Evolutionary conservation across 2,797 vertebrate species (phyloP).

Genomic region (Adelosebastes latens): DNA sequence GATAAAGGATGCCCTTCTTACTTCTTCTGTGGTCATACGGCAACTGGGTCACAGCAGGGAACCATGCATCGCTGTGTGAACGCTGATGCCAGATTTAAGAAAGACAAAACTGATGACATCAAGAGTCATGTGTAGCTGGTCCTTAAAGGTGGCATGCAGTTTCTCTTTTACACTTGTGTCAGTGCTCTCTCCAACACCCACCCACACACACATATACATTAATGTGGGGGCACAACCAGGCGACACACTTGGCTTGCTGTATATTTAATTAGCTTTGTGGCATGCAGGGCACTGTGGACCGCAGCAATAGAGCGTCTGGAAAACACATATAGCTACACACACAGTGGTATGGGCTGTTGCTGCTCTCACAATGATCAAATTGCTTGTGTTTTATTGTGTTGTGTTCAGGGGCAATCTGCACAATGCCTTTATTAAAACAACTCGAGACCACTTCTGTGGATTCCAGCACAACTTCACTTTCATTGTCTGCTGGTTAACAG

Average conservation of each 20-base stretch:
- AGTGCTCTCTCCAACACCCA: not conserved
- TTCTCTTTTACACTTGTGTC: not conserved
- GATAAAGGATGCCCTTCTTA: conserved; percentile 55
- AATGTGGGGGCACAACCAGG: not conserved
- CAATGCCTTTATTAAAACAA: conserved; percentile 61
- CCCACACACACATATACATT: not conserved
- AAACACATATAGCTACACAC: conserved; percentile 10
- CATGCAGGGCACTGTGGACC: conserved; percentile 7
- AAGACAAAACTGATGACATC: not conserved
- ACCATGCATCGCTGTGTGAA: not conserved
- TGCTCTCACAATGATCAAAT: conserved; percentile 44
- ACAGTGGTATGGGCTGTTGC: conserved; percentile 10
- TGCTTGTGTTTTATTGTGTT: conserved; percentile 57
- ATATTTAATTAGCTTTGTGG: conserved; percentile 54
- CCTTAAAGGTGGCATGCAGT: not conserved
- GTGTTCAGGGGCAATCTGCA: conserved; percentile 45
- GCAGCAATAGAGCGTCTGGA: conserved; percentile 29
- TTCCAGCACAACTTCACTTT: conserved; percentile 48
- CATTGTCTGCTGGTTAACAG: conserved; percentile 26
- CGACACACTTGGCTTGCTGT: conserved; percentile 10
- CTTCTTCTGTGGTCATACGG: conserved; percentile 13
- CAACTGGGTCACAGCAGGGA: conserved; percentile 22
- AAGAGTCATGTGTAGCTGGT: not conserved
- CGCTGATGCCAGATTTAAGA: conserved; percentile 8
- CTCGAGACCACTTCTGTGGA: conserved; percentile 33